Base-by-base conservation (phyloP, 2,113 vertebrate genomes). In the Cyprinodon tularosa region DNA sequence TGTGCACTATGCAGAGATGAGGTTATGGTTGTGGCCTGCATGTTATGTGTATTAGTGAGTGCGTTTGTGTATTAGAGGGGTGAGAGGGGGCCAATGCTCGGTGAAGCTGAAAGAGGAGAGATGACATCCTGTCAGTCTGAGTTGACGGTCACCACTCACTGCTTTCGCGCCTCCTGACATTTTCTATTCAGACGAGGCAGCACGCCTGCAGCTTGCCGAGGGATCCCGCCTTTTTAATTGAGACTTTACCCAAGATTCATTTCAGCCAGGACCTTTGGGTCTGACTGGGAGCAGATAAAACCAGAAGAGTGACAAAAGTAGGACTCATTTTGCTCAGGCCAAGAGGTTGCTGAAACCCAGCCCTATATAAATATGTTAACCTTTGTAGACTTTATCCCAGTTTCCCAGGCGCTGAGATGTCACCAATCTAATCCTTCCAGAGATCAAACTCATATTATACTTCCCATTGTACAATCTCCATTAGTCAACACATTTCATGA, bases 71-170 rank as follows among this genome's bases (percentile, higher is more conserved):
- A 59, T 72, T 44, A n/a, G 45, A 73, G 76, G 84, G 80, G 59
- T 67, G 80, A 66, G 76, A 45, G 39, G 62, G 83, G 78, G 80
- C 66, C 80, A 78, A 42, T 89, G 92, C 77, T 89, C 75, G 80
- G 77, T 90, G 87, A 91, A 89, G 92, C 90, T 89, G 87, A 91
- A 92, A 87, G 88, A 90, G 84, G 74, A 83, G 84, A 91, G 84
- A 92, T 92, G 91, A 90, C 91, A 84, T 57, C 81, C 88, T 90
- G 91, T 93, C 91, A 90, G 81, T 92, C 89, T 89, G 85, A 87
- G 88, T 90, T 86, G 91, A 93, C 79, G 83, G 89, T 90, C 91
- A 89, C 68, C 42, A 82, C 89, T 90, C 89, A 86, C 64, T 78
- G 84, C 91, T 79, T 83, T 86, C 66, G 89, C 60, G 83, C 86